These are phyloP conservation scores for Dasysyrphus albostriatus DNA, from an alignment of 2,888 invertebrate genomes.

Conservation along the genomic window DNA sequence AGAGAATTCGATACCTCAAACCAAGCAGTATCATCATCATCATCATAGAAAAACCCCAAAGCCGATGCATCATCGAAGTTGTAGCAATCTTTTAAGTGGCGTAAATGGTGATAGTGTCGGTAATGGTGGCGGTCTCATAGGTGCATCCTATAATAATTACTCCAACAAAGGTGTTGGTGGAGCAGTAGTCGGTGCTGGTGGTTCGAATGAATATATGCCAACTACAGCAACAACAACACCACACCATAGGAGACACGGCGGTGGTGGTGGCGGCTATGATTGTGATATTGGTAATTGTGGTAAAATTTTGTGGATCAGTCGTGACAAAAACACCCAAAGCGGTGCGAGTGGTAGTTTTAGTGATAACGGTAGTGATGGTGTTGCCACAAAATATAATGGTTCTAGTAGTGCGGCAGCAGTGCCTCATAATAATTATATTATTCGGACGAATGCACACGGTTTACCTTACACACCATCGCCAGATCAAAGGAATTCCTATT, in stretches of 20 bases:
- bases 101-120: slow-evolving; percentile 56
- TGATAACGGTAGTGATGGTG: slow-evolving; percentile 56
- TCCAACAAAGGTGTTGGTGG: slow-evolving; percentile 37
- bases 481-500: slow-evolving; percentile 80
- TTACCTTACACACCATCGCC: slow-evolving; percentile 82
- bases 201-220: slow-evolving; percentile 50
- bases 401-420: slow-evolving; percentile 23
- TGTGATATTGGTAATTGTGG: slow-evolving; percentile 83
- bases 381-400: slow-evolving; percentile 44
- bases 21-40: slow-evolving; percentile 48
- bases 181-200: background rate
- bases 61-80: slow-evolving; percentile 79
- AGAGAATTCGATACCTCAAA: slow-evolving; percentile 41
- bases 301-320: slow-evolving; percentile 82
- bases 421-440: slow-evolving; percentile 70
- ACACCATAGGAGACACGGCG: slow-evolving; percentile 45
- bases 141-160: slow-evolving; percentile 52
- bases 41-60: slow-evolving; percentile 64
- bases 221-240: slow-evolving; percentile 45
- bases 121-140: slow-evolving; percentile 24
- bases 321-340: slow-evolving; percentile 69
- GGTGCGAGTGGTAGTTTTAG: slow-evolving; percentile 46
- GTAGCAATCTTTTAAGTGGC: slow-evolving; percentile 77
- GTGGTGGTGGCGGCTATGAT: slow-evolving; percentile 56
- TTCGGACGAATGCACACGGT: slow-evolving; percentile 81